A percentile compares a stretch with the other conserved stretches of the same genome.
phyloP scores from a whole-genome alignment of 2,113 vertebrate genomes.

The Mormoops blainvillei region DNA sequence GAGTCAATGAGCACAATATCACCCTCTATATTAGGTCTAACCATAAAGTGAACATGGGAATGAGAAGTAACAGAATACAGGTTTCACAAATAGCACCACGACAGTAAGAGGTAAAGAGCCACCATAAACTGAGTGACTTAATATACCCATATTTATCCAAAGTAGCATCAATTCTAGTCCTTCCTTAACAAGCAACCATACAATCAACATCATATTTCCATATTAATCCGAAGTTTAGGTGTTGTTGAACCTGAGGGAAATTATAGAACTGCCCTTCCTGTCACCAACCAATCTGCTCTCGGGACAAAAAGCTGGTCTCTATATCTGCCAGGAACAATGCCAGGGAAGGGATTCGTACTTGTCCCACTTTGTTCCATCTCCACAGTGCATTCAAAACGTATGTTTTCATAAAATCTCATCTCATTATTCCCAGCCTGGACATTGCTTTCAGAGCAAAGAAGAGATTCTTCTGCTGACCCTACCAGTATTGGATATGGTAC shows the following conservation, averaged over 20 bases:
- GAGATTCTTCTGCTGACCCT: neutral
- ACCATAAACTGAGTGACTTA: neutral
- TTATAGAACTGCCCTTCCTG: neutral
- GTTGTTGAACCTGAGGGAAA: neutral
- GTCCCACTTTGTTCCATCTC: neutral
- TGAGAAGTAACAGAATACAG: neutral
- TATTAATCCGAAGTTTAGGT: neutral
- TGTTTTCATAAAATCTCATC: no score
- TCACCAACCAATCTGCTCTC: neutral
- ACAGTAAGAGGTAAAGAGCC: neutral
- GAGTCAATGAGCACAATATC: neutral
- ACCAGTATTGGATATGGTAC: fast-evolving
- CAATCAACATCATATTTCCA: neutral
- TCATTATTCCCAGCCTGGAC: neutral
- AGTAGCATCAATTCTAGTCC: neutral
- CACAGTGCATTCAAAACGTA: neutral
- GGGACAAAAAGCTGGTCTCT: neutral
- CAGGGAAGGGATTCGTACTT: fast-evolving
- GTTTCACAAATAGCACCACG: neutral
- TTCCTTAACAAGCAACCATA: neutral
- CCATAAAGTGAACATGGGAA: neutral
- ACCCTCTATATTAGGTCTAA: neutral
- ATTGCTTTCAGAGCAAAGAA: neutral
- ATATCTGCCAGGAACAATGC: neutral
- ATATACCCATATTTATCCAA: neutral